These are phyloP conservation scores for Phataginus tricuspis DNA, from an alignment of 2,797 vertebrate genomes.

Conservation along the genomic window DNA sequence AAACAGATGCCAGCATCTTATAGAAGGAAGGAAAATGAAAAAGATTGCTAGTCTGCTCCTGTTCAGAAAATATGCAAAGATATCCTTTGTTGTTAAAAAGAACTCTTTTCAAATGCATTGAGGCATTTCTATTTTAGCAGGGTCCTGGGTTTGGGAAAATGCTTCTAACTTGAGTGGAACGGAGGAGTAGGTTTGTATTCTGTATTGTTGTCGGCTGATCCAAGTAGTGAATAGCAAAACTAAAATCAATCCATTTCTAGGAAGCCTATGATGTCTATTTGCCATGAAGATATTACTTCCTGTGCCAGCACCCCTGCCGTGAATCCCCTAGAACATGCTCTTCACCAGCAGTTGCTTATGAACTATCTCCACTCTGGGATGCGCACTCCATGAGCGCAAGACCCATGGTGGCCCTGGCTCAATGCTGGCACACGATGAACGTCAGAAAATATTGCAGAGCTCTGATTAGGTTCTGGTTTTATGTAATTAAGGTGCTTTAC, in stretches of 20 bases:
- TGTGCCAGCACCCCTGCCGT: not conserved
- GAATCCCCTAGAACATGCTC: not conserved
- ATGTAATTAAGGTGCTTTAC: not conserved
- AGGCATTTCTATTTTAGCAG: not conserved
- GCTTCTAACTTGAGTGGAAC: not conserved
- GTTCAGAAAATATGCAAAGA: conserved; percentile 28
- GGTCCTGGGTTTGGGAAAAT: not conserved
- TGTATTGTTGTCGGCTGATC: not conserved
- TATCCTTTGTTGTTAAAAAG: conserved; percentile 8
- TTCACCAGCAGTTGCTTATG: not conserved
- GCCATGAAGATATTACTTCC: not conserved
- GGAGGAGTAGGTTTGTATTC: not conserved
- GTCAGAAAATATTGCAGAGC: not conserved
- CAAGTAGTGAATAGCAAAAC: not conserved
- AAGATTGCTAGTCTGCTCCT: not conserved
- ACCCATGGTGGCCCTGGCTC: not conserved
- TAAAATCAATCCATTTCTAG: not conserved
- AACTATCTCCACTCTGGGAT: not conserved
- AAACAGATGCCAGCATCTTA: conserved; percentile 70
- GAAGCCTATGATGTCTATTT: not conserved
- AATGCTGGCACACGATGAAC: not conserved
- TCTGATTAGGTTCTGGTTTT: not conserved
- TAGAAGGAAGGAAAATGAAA: conserved; percentile 39
- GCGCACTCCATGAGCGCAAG: not conserved
- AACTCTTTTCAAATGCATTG: not conserved